phyloP scores from a whole-genome alignment of 2,888 invertebrate species.

The Thysanoteuthis rhombus region DNA sequence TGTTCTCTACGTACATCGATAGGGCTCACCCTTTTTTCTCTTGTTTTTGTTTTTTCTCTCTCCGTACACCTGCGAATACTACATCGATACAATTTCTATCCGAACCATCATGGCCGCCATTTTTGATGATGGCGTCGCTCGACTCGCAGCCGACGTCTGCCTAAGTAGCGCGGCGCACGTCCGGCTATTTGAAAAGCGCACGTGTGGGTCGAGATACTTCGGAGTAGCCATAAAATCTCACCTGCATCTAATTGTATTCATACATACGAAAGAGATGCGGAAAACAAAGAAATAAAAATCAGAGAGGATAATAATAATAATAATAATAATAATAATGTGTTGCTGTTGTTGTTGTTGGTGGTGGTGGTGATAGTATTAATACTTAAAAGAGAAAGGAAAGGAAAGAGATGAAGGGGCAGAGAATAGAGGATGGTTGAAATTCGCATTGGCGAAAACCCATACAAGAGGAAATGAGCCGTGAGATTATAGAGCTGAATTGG shows the following conservation, averaged over 20 bases:
- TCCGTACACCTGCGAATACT: neutral
- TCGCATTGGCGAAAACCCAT: neutral
- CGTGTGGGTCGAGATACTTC: neutral
- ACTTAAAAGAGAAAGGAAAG: neutral
- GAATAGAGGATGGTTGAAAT: neutral
- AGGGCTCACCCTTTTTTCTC: neutral
- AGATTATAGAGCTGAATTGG: neutral
- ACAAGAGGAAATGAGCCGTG: neutral
- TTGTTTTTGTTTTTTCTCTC: too few species aligned
- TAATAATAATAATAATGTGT: constrained; percentile 1
- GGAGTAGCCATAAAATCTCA: neutral
- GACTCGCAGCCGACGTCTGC: neutral
- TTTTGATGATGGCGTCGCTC: neutral
- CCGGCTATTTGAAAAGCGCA: neutral
- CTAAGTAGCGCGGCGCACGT: constrained; percentile 12
- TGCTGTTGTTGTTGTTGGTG: neutral
- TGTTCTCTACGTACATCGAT: neutral
- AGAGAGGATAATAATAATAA: neutral
- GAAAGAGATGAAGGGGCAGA: neutral
- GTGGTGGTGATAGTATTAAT: neutral
- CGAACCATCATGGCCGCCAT: neutral
- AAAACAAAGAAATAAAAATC: neutral
- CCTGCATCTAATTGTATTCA: neutral
- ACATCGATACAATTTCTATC: neutral
- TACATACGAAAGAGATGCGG: neutral